These are phyloP conservation scores for Lordiphosa clarofinis DNA, from an alignment of 1,140 invertebrate species.

Conservation along the genomic window DNA sequence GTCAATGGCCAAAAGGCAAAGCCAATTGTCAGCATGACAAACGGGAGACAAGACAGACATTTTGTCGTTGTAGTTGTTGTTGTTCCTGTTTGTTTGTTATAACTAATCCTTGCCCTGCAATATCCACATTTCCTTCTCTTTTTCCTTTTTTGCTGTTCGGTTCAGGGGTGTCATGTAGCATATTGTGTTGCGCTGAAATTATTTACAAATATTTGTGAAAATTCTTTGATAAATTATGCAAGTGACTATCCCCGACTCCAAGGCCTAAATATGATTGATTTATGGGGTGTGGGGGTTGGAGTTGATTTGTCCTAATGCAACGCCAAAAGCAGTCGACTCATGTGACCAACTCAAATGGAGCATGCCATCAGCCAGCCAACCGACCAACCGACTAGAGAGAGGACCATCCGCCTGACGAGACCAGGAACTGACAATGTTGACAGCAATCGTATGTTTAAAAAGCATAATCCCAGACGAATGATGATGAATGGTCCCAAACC, in stretches of 20 bases:
- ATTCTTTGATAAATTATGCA: conserved; percentile 63
- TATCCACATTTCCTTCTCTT: conserved; percentile 1
- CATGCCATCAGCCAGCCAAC: neutral
- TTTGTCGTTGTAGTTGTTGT: conserved; percentile 3
- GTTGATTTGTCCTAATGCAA: conserved; percentile 36
- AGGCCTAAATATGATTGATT: conserved; percentile 70
- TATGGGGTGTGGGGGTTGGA: conserved; percentile 30
- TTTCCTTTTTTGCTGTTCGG: conserved; percentile 1
- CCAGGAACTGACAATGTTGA: conserved; percentile 70
- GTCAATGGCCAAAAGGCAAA: conserved; percentile 15
- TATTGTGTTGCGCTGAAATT: conserved; percentile 61
- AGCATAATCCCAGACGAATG: conserved; percentile 77
- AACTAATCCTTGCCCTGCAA: conserved; percentile 10
- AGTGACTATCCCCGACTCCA: conserved; percentile 5
- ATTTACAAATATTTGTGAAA: conserved; percentile 74
- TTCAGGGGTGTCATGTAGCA: conserved; percentile 52
- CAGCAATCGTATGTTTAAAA: conserved; percentile 78
- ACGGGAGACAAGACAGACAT: conserved; percentile 7
- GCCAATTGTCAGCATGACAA: conserved; percentile 16
- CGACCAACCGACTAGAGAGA: conserved; percentile 11
- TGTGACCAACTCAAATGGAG: conserved; percentile 13
- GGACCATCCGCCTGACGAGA: conserved; percentile 23
- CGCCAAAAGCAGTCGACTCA: conserved; percentile 43
- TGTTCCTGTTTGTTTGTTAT: conserved; percentile 13
- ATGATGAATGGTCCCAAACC: conserved; percentile 66